These are phyloP conservation scores for Mactra quadrangularis DNA, from an alignment of 1,140 invertebrate species.

Conservation along the genomic window DNA sequence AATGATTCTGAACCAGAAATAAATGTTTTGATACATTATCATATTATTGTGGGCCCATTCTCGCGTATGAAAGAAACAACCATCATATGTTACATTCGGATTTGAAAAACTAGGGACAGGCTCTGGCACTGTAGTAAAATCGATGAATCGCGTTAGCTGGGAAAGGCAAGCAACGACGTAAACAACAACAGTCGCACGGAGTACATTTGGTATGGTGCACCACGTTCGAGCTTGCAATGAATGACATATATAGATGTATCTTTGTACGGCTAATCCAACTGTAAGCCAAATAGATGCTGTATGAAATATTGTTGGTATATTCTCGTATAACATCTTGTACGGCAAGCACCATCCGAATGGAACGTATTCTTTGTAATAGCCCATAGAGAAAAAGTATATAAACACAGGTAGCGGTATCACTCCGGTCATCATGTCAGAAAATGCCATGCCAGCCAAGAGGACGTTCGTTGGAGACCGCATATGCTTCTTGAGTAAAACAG, in stretches of 20 bases:
- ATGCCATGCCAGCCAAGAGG: constrained; percentile 92
- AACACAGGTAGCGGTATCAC: constrained; percentile 94
- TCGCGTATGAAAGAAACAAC: constrained; percentile 64
- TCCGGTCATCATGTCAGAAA: constrained; percentile 96
- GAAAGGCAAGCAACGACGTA: constrained; percentile 90
- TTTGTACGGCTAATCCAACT: constrained; percentile 92
- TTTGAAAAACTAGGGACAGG: constrained; percentile 87
- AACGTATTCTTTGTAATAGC: constrained; percentile 88
- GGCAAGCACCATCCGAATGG: constrained; percentile 87
- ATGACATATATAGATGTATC: constrained; percentile 96
- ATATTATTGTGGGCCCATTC: constrained; percentile 84
- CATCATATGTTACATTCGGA: constrained; percentile 79
- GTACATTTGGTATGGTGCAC: constrained; percentile 93
- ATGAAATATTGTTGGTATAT: constrained; percentile 93
- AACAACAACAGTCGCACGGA: constrained; percentile 90
- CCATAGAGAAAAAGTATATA: constrained; percentile 95
- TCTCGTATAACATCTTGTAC: constrained; percentile 85
- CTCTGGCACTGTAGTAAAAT: constrained; percentile 85
- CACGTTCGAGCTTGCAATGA: constrained; percentile 92
- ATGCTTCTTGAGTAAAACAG: constrained; percentile 88
- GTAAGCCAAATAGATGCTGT: constrained; percentile 96
- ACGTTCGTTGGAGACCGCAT: constrained; percentile 89
- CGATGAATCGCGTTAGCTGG: constrained; percentile 91
- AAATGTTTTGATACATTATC: constrained; percentile 91
- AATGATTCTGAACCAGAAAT: constrained; percentile 93